Conservation (phyloP, 2,888 invertebrate species). For the Ophonus ardosiacus region DNA sequence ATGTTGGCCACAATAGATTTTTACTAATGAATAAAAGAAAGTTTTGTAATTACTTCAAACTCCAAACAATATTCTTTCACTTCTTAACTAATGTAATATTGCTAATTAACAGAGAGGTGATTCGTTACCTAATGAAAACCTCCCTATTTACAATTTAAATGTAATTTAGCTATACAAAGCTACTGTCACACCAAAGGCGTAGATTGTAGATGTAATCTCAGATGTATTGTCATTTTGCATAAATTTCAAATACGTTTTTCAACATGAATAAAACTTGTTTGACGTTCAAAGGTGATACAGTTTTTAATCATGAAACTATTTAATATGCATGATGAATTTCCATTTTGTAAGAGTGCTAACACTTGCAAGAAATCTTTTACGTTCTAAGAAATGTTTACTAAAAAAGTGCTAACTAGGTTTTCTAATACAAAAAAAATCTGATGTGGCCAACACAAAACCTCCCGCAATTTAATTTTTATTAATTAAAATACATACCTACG, state of each 20-base stretch:
- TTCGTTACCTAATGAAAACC: background rate
- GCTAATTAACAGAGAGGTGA: background rate
- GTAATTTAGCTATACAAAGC: constrained; percentile 24
- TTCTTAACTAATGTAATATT: background rate
- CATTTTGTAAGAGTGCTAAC: background rate
- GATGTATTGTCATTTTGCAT: constrained; percentile 6
- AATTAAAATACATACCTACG: too few relatives aligned
- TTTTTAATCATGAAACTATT: background rate
- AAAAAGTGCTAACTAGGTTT: background rate
- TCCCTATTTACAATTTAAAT: constrained; percentile 22
- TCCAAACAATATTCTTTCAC: too few relatives aligned
- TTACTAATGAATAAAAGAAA: too few relatives aligned
- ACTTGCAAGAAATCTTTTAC: background rate
- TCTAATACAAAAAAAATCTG: background rate
- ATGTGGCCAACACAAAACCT: too few relatives aligned
- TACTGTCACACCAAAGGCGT: background rate
- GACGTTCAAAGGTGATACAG: background rate
- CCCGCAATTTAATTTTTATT: too few relatives aligned
- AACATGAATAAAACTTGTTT: background rate
- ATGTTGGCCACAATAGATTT: too few relatives aligned
- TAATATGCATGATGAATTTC: background rate
- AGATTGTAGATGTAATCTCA: background rate
- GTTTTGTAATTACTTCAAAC: too few relatives aligned
- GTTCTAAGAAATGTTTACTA: background rate
- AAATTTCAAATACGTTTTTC: background rate